Evolutionary conservation across 23 tunicate species (phyloP).

Genomic region (Diplosoma virens): DNA sequence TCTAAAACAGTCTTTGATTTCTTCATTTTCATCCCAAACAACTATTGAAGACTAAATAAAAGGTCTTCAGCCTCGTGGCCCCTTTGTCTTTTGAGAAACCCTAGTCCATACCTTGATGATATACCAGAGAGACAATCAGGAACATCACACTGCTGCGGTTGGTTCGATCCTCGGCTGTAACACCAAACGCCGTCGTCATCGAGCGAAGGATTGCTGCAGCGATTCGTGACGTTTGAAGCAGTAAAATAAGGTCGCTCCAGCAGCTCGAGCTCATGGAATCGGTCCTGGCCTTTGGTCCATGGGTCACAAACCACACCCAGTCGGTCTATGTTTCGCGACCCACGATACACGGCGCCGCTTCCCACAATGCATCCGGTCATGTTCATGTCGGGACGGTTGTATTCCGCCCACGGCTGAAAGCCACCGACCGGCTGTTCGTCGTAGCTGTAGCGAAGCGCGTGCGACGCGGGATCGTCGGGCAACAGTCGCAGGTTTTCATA

Average conservation of each 20-base stretch:
- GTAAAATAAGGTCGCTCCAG: background rate
- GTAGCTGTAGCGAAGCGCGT: conserved; percentile 14
- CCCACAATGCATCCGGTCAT: conserved; percentile 46
- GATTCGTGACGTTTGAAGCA: background rate
- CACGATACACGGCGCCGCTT: conserved; percentile 41
- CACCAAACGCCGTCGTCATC: conserved; percentile 50
- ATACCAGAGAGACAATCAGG: conserved; percentile 17
- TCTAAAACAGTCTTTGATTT: no score
- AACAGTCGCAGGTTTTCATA: conserved; percentile 39
- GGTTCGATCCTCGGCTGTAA: background rate
- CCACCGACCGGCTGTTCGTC: conserved; percentile 60
- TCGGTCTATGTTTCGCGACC: background rate
- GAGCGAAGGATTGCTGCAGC: conserved; percentile 41
- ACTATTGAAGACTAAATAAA: no score
- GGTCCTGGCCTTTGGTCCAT: background rate
- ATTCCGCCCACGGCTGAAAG: conserved; percentile 52
- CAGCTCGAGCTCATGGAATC: background rate
- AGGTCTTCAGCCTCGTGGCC: background rate
- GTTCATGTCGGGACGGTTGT: background rate
- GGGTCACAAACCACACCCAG: conserved; percentile 9
- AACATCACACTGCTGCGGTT: background rate
- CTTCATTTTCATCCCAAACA: no score
- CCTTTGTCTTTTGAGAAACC: background rate
- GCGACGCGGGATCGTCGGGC: background rate
- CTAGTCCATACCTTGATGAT: background rate